These are phyloP conservation scores for Microcebus murinus DNA, from an alignment of 2,113 vertebrate genomes.

Conservation along the genomic window DNA sequence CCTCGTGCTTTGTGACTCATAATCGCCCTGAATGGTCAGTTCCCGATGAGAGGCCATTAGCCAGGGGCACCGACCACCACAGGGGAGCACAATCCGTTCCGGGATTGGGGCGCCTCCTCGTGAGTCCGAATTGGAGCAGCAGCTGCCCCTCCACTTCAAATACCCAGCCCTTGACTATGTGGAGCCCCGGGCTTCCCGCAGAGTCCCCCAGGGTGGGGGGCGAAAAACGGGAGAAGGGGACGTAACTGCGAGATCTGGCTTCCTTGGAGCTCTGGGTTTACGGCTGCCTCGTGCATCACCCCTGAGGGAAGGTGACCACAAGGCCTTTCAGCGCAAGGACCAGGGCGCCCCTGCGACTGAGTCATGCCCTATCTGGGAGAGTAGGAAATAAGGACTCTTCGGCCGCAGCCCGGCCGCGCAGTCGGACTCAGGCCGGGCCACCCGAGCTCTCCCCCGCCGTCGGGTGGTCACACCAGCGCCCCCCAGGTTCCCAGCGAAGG, in stretches of 20 bases:
- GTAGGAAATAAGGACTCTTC: not conserved
- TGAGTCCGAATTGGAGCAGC: not conserved
- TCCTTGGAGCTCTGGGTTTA: not conserved
- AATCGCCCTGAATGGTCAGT: not conserved
- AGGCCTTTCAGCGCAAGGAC: not conserved
- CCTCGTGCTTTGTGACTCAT: conserved; percentile 69
- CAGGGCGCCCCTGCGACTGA: not conserved
- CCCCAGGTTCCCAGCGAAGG: accelerated
- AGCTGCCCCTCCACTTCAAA: not conserved
- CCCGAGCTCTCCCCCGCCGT: accelerated
- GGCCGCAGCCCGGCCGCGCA: not conserved
- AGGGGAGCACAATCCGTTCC: not conserved
- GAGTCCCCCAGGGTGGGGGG: not conserved
- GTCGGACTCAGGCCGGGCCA: not conserved
- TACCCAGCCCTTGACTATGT: not conserved
- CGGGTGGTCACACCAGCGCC: accelerated
- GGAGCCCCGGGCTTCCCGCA: not conserved
- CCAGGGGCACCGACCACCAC: not conserved
- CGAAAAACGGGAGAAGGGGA: not conserved
- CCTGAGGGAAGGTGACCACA: not conserved
- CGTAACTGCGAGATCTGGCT: not conserved
- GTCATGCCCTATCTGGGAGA: too few relatives aligned
- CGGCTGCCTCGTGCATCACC: not conserved
- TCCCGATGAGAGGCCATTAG: not conserved
- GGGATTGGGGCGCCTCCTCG: not conserved